Evolutionary conservation across 2,113 vertebrate species (phyloP).

Genomic region (Acrocephalus arundinaceus): DNA sequence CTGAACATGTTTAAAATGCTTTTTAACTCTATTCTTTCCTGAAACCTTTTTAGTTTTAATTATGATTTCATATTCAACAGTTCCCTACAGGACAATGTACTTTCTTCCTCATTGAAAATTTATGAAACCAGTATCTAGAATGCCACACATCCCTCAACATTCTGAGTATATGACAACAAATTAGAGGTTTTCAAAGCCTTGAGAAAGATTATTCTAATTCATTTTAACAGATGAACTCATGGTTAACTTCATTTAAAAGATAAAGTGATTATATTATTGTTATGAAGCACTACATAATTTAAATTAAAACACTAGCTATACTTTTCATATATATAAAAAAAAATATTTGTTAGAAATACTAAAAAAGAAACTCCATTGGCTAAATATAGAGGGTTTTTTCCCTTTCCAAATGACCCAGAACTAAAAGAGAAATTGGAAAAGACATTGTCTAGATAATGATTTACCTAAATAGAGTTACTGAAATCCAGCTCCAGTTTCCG

Average conservation of each 20-base stretch:
- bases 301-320: neutral
- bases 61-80: neutral
- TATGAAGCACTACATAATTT: neutral
- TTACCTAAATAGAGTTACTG: conserved; percentile 35
- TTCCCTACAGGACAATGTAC: neutral
- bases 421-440: neutral
- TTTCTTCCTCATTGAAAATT: neutral
- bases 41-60: neutral
- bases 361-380: neutral
- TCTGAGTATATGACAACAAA: neutral
- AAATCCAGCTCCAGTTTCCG: conserved; percentile 3
- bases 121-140: neutral
- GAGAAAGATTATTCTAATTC: neutral
- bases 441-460: neutral
- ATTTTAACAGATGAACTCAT: neutral
- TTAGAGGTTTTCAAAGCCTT: neutral
- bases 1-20: neutral
- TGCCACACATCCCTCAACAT: neutral
- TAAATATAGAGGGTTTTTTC: neutral
- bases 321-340: neutral
- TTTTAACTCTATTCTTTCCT: neutral
- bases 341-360: neutral
- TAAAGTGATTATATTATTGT: neutral
- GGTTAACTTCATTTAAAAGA: neutral
- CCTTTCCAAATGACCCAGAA: neutral